phyloP scores from a whole-genome alignment of 2,113 vertebrate genomes.

The Falco punctatus region DNA sequence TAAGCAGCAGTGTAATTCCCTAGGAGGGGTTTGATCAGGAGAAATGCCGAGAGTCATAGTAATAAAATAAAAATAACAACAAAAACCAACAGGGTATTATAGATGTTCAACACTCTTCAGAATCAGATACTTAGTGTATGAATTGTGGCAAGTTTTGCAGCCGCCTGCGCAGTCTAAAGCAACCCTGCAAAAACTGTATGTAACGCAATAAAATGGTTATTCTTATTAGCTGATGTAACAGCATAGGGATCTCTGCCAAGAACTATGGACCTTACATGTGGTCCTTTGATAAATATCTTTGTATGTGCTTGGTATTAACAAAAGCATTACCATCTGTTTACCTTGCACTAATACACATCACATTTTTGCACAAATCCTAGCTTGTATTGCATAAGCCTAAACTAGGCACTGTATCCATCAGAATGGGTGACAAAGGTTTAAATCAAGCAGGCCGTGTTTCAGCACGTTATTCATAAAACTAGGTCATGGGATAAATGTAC shows the following conservation, averaged over 20 bases:
- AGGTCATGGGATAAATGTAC: conserved; percentile 67
- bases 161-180: neutral
- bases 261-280: conserved; percentile 53
- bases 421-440: conserved; percentile 67
- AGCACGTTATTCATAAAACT: conserved; percentile 67
- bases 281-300: conserved; percentile 65
- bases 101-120: neutral
- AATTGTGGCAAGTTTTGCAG: neutral
- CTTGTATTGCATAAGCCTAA: conserved; percentile 26
- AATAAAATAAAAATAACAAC: conserved; percentile 50
- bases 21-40: neutral
- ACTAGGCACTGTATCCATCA: conserved; percentile 49
- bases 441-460: conserved; percentile 64
- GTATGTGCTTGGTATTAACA: conserved; percentile 59
- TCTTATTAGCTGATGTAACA: conserved; percentile 63
- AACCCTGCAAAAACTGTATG: conserved; percentile 12
- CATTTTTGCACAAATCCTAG: conserved; percentile 63
- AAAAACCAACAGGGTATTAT: neutral
- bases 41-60: neutral
- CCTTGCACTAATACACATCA: conserved; percentile 62
- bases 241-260: conserved; percentile 34
- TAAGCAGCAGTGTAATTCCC: conserved; percentile 24
- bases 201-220: conserved; percentile 54
- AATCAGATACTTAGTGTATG: neutral
- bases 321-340: conserved; percentile 72